Conservation (phyloP, 1,140 invertebrate genomes). For the Penaeus vannamei region DNA sequence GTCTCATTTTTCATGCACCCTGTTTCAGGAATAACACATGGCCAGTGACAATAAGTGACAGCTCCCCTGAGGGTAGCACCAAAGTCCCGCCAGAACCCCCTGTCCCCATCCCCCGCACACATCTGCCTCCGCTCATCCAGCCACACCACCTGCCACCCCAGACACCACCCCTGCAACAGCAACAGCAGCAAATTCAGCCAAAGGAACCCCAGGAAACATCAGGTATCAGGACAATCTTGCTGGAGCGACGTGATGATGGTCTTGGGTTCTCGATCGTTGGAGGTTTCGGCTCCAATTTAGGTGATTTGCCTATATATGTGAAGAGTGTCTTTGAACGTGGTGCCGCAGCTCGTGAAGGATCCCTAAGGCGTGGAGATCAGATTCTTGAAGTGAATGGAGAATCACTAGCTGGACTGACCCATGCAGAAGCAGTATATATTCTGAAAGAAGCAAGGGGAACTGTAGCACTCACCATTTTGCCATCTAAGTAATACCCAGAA, state of each 20-base stretch:
- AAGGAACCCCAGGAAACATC: slow-evolving; percentile 53
- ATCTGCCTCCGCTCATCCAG: slow-evolving; percentile 37
- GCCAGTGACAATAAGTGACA: slow-evolving; percentile 65
- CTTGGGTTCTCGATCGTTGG: slow-evolving; percentile 87
- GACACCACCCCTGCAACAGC: slow-evolving; percentile 62
- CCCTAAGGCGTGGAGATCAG: slow-evolving; percentile 78
- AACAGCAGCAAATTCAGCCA: slow-evolving; percentile 66
- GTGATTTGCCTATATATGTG: slow-evolving; percentile 85
- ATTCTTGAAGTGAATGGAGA: slow-evolving; percentile 76
- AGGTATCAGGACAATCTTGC: slow-evolving; percentile 74
- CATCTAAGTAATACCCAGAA: slow-evolving; percentile 67
- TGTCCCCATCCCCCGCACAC: slow-evolving; percentile 52
- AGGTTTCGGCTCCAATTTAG: slow-evolving; percentile 82
- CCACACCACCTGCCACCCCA: slow-evolving; percentile 43
- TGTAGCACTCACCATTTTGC: slow-evolving; percentile 75
- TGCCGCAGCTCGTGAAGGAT: slow-evolving; percentile 80
- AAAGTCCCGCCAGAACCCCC: slow-evolving; percentile 54
- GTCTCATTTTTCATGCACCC: background rate
- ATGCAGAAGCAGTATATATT: slow-evolving; percentile 78
- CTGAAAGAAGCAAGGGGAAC: slow-evolving; percentile 76
- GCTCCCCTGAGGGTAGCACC: slow-evolving; percentile 44
- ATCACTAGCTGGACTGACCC: slow-evolving; percentile 76
- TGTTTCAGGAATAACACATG: slow-evolving; percentile 60
- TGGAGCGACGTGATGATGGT: slow-evolving; percentile 81
- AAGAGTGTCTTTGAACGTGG: slow-evolving; percentile 86